Percentiles rank a stretch among this genome's conserved stretches.
phyloP scores from a whole-genome alignment of 1,140 invertebrate genomes.

The Hydropsyche tenuis region DNA sequence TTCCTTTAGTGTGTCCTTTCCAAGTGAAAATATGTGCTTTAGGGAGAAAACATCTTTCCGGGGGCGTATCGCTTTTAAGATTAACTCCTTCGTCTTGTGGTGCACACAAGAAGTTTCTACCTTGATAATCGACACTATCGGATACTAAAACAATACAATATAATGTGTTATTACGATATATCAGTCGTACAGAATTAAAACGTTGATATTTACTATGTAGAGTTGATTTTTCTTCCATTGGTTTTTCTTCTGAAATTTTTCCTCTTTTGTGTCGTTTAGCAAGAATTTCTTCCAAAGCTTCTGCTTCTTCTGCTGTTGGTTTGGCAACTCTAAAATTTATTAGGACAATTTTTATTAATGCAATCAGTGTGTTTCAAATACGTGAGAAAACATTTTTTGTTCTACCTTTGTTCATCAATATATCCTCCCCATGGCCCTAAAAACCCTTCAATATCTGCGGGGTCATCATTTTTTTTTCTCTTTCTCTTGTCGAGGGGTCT shows the following conservation, averaged over 20 bases:
- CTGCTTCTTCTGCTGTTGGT: conserved; percentile 91
- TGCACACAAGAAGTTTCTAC: conserved; percentile 90
- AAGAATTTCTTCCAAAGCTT: conserved; percentile 91
- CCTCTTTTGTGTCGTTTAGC: conserved; percentile 89
- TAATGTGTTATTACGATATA: conserved; percentile 16
- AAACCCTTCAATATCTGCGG: conserved; percentile 93
- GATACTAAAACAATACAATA: conserved; percentile 73
- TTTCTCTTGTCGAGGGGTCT: conserved; percentile 86
- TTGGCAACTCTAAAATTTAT: conserved; percentile 69
- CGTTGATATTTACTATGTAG: conserved; percentile 81
- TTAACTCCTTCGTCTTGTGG: conserved; percentile 97
- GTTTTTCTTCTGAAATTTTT: conserved; percentile 86
- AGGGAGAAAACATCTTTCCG: conserved; percentile 96
- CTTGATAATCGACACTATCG: conserved; percentile 95
- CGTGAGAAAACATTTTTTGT: conserved; percentile 1
- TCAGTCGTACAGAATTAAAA: not conserved
- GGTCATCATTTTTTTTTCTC: conserved; percentile 87
- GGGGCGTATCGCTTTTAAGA: conserved; percentile 88
- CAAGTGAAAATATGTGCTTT: conserved; percentile 97
- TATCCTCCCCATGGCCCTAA: conserved; percentile 97
- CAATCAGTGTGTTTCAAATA: not conserved
- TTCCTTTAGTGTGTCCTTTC: conserved; percentile 97
- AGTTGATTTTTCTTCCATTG: conserved; percentile 92
- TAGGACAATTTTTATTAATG: conserved; percentile 24
- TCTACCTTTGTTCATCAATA: conserved; percentile 80